Evolutionary conservation across 2,797 vertebrate species (phyloP), one percentile per base, ranked within the genome.

Genomic region (Gallinago solitaria): DNA sequence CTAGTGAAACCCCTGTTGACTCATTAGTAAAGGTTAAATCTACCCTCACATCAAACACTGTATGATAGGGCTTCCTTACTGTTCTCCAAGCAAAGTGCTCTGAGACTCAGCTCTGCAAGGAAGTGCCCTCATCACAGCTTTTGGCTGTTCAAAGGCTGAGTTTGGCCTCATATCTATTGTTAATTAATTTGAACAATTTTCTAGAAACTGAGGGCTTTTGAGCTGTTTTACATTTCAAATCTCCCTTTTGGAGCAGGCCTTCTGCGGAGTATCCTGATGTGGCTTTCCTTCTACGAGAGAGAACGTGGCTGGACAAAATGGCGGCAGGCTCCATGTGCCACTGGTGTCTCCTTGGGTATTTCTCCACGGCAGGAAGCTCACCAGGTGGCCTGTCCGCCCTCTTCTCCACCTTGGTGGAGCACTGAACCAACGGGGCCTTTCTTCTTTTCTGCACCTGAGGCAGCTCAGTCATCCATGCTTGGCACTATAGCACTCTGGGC

Each of bases 1-100:
- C 71, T 48, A 60, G 35, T 37, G 59, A 95, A 74, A 19, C 17
- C 8, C 25, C 11, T 39, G 15, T 41, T 9, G 11, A 70, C 39
- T 73, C 30, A 18, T 73, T 87, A 89, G 24, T 48, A 73, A 82
- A 64, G n/a, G 87, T 73, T 67, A 82, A 70, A 82, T 53, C 47
- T 68, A 37, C 16, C 7, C 14, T 73, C 20, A 27, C 23, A 28
- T 30, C 30, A 56, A 85, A 71, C 33, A 43, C 35, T 30, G 53
- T 35, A 4, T 12, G 43, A 18, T 16, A 17, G 27, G 9, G 30
- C 25, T 60, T 74, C 12, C 43, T 47, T n/a, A 30, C 17, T 69
- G 16, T 16, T 89, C 60, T 74, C 24, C 28, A n/a, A 9, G 19
- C 30, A 35, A 71, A 53, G 15, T 32, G 45, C 41, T 25, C 23